phyloP scores from a whole-genome alignment of 1,140 invertebrate genomes.

The Megalonaias nervosa region DNA sequence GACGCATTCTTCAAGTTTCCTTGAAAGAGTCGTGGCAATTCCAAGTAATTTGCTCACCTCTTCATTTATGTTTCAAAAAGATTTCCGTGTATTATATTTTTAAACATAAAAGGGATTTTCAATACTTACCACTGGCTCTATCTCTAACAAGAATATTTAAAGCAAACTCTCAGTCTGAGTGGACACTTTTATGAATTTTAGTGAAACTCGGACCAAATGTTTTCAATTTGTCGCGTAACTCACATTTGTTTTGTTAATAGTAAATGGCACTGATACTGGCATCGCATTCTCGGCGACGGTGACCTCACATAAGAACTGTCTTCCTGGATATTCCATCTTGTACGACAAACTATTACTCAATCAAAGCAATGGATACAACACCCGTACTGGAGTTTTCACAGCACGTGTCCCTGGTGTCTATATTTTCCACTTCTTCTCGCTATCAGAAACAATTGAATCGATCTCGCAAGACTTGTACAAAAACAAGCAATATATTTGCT shows the following conservation, averaged over 20 bases:
- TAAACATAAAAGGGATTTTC: too few species aligned
- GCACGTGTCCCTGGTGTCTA: slow-evolving; percentile 14
- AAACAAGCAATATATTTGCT: slow-evolving; percentile 19
- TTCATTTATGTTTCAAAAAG: too few species aligned
- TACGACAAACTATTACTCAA: slow-evolving; percentile 17
- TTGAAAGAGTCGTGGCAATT: too few species aligned
- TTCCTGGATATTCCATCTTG: neutral
- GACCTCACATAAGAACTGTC: slow-evolving; percentile 7
- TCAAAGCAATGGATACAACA: slow-evolving; percentile 4
- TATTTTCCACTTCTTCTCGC: slow-evolving; percentile 17
- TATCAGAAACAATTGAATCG: neutral
- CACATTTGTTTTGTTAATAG: too few species aligned
- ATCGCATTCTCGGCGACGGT: slow-evolving; percentile 12
- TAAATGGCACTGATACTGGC: too few species aligned
- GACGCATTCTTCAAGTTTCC: too few species aligned
- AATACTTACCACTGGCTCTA: too few species aligned
- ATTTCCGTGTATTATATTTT: neutral
- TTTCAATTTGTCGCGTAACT: too few species aligned
- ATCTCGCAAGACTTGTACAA: slow-evolving; percentile 9
- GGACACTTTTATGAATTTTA: neutral
- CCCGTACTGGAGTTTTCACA: slow-evolving; percentile 6
- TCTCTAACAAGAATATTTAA: too few species aligned
- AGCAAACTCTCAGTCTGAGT: neutral
- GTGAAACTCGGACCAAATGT: too few species aligned
- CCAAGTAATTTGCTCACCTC: too few species aligned